Conservation (phyloP, 2,797 vertebrate species). For the Darevskia nairensis region DNA sequence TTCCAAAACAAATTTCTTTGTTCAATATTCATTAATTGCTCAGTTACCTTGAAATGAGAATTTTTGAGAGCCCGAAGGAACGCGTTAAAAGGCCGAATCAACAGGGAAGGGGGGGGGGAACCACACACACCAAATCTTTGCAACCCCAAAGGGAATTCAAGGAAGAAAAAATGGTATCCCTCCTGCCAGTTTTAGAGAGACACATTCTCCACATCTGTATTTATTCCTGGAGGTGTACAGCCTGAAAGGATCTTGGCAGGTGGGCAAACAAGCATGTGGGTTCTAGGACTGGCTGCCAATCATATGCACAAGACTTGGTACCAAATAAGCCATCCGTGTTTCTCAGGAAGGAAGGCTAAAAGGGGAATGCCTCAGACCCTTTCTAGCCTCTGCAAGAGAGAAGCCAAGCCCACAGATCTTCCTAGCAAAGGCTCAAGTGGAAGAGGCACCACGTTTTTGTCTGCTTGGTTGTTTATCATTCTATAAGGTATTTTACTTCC, state of each 20-base stretch:
- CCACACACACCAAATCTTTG: not conserved
- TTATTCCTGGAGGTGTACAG: not conserved
- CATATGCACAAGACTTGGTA: not conserved
- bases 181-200: not conserved
- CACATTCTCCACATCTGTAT: too few species aligned
- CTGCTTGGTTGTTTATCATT: not conserved
- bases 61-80: constrained; percentile 1
- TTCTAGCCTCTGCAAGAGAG: not conserved
- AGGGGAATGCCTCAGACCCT: not conserved
- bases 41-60: constrained; percentile 31
- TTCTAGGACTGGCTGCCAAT: not conserved
- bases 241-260: not conserved
- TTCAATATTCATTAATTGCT: fast-evolving
- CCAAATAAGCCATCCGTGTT: not conserved
- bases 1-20: not conserved
- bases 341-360: not conserved
- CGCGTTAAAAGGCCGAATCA: not conserved
- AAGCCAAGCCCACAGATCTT: not conserved
- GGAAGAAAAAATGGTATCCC: not conserved
- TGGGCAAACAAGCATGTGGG: too few species aligned
- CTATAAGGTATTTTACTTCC: not conserved
- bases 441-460: not conserved
- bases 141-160: not conserved
- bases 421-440: not conserved
- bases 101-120: not conserved